Conservation (phyloP, 2,888 invertebrate genomes). For the Erannis defoliaria region DNA sequence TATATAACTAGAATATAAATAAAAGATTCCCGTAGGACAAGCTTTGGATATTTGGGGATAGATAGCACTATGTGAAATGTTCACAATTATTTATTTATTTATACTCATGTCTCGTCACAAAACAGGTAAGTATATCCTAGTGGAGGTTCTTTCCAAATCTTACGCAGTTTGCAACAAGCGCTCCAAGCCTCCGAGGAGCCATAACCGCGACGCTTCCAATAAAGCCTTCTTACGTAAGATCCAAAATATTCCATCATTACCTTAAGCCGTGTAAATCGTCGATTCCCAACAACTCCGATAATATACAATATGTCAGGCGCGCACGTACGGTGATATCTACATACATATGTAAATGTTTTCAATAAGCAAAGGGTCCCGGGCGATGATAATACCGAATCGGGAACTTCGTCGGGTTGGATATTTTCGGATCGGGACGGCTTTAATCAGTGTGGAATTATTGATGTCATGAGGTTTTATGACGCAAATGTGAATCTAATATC, state of each 20-base stretch:
- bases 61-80: too few relatives aligned
- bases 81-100: neutral
- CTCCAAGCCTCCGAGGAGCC: conserved; percentile 48
- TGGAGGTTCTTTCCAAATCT: neutral
- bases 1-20: too few relatives aligned
- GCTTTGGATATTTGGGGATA: too few relatives aligned
- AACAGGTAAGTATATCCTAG: too few relatives aligned
- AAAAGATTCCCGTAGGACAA: too few relatives aligned
- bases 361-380: conserved; percentile 62
- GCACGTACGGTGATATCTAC: conserved; percentile 57
- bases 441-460: conserved; percentile 28
- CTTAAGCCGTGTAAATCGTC: conserved; percentile 68
- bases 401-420: conserved; percentile 33
- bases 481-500: conserved; percentile 1
- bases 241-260: conserved; percentile 71
- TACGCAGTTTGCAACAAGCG: conserved; percentile 1
- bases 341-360: conserved; percentile 82
- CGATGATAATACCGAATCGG: conserved; percentile 52
- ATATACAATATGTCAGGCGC: conserved; percentile 68
- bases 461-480: conserved; percentile 9
- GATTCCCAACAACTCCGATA: conserved; percentile 67
- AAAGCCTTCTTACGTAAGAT: conserved; percentile 58
- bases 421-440: conserved; percentile 23
- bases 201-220: conserved; percentile 55
- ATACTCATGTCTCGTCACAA: too few relatives aligned